Percentiles rank a stretch among this genome's conserved stretches.
phyloP scores from a whole-genome alignment of 2,797 vertebrate genomes.

The Centroberyx gerrardi region DNA sequence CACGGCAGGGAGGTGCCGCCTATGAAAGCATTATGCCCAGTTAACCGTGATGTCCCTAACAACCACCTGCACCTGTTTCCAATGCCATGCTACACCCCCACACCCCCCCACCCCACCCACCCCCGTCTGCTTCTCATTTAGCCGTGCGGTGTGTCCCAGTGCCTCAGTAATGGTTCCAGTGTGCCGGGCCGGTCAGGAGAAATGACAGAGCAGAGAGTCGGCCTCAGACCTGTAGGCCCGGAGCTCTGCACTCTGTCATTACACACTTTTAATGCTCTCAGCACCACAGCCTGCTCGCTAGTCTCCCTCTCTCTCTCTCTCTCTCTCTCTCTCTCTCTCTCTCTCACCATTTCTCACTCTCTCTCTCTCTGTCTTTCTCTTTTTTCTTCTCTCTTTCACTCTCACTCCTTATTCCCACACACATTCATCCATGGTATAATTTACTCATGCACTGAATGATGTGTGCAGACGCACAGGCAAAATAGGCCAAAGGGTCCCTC shows the following conservation, averaged over 20 bases:
- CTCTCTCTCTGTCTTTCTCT: conserved; percentile 14
- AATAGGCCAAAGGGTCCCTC: conserved; percentile 12
- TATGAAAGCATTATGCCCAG: background rate
- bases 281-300: conserved; percentile 61
- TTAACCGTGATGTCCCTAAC: conserved; percentile 2
- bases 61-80: conserved; percentile 62
- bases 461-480: conserved; percentile 48
- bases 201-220: conserved; percentile 80
- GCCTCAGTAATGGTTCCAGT: conserved; percentile 77
- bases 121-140: conserved; percentile 71
- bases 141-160: conserved; percentile 60
- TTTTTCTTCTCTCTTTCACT: conserved; percentile 63
- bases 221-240: conserved; percentile 78
- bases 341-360: conserved; percentile 9
- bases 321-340: conserved; percentile 28
- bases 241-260: conserved; percentile 81
- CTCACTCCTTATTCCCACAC: conserved; percentile 71
- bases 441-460: conserved; percentile 43
- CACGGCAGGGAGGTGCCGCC: no score
- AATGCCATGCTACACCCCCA: conserved; percentile 9
- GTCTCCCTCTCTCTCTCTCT: conserved; percentile 8
- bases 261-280: conserved; percentile 74
- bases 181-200: conserved; percentile 68
- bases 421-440: conserved; percentile 57
- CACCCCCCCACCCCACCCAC: conserved; percentile 14